These are phyloP conservation scores for Bombus waltoni DNA, from an alignment of 1,140 invertebrate genomes.

Conservation along the genomic window DNA sequence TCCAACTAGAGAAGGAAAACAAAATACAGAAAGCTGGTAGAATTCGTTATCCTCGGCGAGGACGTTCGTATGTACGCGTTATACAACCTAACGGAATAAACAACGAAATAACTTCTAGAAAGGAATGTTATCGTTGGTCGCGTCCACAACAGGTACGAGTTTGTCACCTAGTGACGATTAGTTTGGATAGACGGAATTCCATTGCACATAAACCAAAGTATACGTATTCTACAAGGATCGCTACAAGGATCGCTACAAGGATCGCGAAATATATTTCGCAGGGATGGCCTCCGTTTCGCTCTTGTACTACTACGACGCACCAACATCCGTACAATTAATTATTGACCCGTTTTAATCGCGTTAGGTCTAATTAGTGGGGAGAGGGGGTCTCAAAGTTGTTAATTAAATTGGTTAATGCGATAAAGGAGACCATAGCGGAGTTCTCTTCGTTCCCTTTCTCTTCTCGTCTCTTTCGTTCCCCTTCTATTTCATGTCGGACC, in stretches of 20 bases:
- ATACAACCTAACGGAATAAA: too few species aligned
- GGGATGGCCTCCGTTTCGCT: constrained; percentile 5
- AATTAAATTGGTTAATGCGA: constrained; percentile 75
- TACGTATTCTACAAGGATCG: too few species aligned
- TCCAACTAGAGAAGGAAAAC: too few species aligned
- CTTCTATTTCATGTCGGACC: not conserved
- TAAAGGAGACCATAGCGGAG: constrained; percentile 65
- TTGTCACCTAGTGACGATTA: too few species aligned
- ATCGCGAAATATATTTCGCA: not conserved
- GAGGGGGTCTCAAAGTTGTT: constrained; percentile 69
- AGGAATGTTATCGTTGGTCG: too few species aligned
- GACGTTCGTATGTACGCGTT: too few species aligned
- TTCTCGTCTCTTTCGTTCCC: constrained; percentile 30
- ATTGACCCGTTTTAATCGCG: constrained; percentile 74
- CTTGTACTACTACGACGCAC: constrained; percentile 27
- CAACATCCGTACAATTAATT: constrained; percentile 69
- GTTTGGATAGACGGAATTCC: not conserved
- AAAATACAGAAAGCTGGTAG: too few species aligned
- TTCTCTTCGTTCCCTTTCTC: constrained; percentile 61
- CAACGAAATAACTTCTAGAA: too few species aligned
- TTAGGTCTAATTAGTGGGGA: constrained; percentile 71
- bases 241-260: too few species aligned
- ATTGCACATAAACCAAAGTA: not conserved
- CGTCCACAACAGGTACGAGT: too few species aligned
- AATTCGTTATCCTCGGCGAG: too few species aligned